Base-by-base conservation (phyloP, 1,140 invertebrate species). In the Wasmannia auropunctata region DNA sequence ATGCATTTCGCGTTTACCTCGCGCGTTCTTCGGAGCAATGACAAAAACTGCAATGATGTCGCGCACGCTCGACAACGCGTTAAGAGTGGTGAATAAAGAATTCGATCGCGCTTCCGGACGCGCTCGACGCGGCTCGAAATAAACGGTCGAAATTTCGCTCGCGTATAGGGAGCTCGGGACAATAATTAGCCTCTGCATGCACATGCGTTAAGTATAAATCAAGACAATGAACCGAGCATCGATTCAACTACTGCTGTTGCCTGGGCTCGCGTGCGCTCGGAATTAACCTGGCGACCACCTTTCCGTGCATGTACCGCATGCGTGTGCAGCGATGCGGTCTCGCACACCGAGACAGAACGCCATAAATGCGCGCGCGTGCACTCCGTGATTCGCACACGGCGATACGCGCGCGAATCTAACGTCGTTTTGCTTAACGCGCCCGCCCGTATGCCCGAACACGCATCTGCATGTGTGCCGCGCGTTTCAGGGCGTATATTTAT, bases 141-240 rank as follows among this genome's bases (percentile, higher is more conserved):
- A 88, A 88, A 85, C 81, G 86, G 14, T 14, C 49, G 40, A 43
- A 49, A 67, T 43, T 37, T 28, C n/a, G 62, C 22, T 60, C 31
- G 40, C 19, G n/a, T n/a, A n/a, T n/a, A 25, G 43, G 51, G 31
- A 10, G 25, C 40, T 8, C n/a, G 46, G 11, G 1, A 70, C 69
- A 80, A 86, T 87, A 89, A 89, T 90, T 90, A 90, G 37, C 19
- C 34, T 28, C 49, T 34, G 14, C 65, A 62, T 43, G 76, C 72
- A 40, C 31, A 37, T 19, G 51, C 43, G 67, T 76, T 65, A 62
- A 81, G 62, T 84, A 91, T 91, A 88, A 90, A 88, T 91, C 89
- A 90, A 91, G 91, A 88, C 87, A 87, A 88, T 85, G 85, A 87
- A 85, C 77, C 80, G 81, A 79, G 83, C 87, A 90, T 91, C 89